A percentile compares a stretch with the other conserved stretches of the same genome.
Conservation (phyloP, 1,140 invertebrate species). For the Macrosteles quadrilineatus region DNA sequence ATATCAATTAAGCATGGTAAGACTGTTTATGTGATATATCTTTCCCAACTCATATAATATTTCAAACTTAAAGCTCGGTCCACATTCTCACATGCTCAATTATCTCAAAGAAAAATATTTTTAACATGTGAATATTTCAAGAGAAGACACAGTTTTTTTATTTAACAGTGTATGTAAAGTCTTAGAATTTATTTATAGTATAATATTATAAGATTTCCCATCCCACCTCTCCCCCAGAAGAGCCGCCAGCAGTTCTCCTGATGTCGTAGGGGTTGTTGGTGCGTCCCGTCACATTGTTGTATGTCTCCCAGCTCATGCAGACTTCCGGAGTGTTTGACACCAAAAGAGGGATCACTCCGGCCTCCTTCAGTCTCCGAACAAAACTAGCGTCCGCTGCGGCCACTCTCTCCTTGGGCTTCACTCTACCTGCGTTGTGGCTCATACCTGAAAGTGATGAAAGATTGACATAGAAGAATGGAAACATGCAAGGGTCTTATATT, state of each 20-base stretch:
- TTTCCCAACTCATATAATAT: no score
- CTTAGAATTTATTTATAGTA: no score
- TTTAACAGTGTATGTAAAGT: no score
- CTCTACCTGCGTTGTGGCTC: constrained; percentile 57
- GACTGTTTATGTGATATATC: no score
- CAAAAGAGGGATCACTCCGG: constrained; percentile 81
- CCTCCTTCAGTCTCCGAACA: constrained; percentile 64
- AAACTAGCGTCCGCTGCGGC: constrained; percentile 70
- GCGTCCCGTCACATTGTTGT: constrained; percentile 82
- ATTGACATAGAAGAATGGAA: background rate
- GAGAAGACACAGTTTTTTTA: no score
- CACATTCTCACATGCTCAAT: no score
- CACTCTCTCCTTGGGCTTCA: constrained; percentile 52
- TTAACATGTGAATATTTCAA: no score
- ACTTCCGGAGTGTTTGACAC: constrained; percentile 90
- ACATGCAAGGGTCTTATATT: no score
- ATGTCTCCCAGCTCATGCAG: constrained; percentile 86
- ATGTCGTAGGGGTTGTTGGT: constrained; percentile 88
- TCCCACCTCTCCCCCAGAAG: constrained; percentile 72
- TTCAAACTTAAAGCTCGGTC: no score
- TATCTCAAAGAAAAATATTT: no score
- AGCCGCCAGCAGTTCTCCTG: constrained; percentile 72
- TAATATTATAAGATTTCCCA: no score
- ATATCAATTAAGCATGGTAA: no score
- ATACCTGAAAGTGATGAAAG: constrained; percentile 55